These are phyloP conservation scores for Rostratula benghalensis DNA, from an alignment of 2,113 vertebrate genomes.

Conservation along the genomic window DNA sequence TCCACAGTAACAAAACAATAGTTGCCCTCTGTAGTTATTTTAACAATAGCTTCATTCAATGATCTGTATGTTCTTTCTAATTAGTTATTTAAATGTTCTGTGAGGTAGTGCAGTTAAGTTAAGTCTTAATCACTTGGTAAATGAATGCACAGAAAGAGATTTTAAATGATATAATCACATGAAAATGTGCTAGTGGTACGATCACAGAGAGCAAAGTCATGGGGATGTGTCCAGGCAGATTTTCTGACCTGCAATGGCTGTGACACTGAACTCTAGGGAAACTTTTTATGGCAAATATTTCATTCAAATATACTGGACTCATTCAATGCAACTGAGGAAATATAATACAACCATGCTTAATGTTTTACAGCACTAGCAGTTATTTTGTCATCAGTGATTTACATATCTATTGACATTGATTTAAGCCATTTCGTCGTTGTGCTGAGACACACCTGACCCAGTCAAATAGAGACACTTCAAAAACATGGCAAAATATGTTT, in stretches of 20 bases:
- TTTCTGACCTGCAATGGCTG: background rate
- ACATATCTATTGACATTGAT: background rate
- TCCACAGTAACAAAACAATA: background rate
- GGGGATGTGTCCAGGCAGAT: background rate
- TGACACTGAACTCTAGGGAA: background rate
- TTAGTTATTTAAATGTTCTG: conserved; percentile 42
- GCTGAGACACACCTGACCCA: background rate
- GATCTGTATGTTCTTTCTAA: background rate
- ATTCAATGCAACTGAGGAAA: background rate
- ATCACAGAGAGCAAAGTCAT: background rate
- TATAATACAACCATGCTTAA: background rate
- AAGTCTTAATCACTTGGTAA: background rate
- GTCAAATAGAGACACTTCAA: background rate
- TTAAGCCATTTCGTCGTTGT: background rate
- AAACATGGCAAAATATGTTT: background rate
- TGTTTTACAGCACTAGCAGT: background rate
- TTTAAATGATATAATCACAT: background rate
- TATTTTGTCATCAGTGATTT: background rate
- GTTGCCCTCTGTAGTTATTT: background rate
- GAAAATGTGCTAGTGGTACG: background rate
- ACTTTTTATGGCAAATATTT: background rate
- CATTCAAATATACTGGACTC: background rate
- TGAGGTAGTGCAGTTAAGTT: background rate
- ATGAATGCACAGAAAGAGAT: background rate
- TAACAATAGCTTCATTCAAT: background rate